Evolutionary conservation across 2,888 invertebrate species (phyloP), one percentile per base, ranked within the genome.

Genomic region (Parelbella ahira): DNA sequence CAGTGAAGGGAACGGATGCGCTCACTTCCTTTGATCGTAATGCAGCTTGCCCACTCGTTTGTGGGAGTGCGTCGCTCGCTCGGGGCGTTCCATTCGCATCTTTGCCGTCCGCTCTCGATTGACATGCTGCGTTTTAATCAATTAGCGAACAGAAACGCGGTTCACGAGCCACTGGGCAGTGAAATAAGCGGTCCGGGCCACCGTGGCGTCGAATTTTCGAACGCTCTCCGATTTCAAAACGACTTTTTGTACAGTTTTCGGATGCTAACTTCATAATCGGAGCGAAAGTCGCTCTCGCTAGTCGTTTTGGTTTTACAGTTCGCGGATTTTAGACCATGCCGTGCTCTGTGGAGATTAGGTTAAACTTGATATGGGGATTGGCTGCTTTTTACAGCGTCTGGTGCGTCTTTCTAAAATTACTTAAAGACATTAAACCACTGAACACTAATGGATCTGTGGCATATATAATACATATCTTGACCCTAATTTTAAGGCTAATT

Each of bases 61-160:
- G 43, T 48, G 51, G 25, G 15, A 15, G 43, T 45, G 44, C 44
- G 37, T 37, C 36, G n/a, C 2, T 45, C 36, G 53, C 56, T 60
- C 58, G 21, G 45, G 57, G 64, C 59, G 58, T 54, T 53, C 55
- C 44, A 33, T 33, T 38, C 47, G 58, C 72, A 68, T 70, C 76
- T 65, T 71, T 65, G 57, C 63, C 59, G 61, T 59, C 60, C 49
- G 47, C 38, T 13, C 34, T 54, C 65, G 71, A 83, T 83, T 83
- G 83, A 83, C 82, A 73, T 63, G 75, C 60, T 82, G 86, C 81
- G 82, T 83, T 86, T 84, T 84, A 87, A 86, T 87, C 86, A 87
- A 87, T 87, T 84, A 87, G 70, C 77, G 61, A 62, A 21, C 15
- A 23, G 25, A 33, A 69, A 68, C 68, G 66, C 66, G 68, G 63